These are phyloP conservation scores for Pandemis corylana DNA, from an alignment of 2,888 invertebrate genomes.

Conservation along the genomic window DNA sequence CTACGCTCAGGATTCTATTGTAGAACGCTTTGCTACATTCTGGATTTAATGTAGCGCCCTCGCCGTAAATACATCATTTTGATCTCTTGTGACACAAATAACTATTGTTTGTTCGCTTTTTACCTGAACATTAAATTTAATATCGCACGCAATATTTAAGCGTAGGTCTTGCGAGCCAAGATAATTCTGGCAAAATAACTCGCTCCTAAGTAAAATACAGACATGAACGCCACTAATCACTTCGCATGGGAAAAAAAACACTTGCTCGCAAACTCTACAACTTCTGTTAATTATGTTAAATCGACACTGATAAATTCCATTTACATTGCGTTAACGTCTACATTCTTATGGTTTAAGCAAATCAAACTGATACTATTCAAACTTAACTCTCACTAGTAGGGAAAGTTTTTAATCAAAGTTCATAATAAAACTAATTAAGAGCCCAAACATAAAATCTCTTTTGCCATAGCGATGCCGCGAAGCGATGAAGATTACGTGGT, in stretches of 20 bases:
- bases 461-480: neutral
- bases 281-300: conserved; percentile 8
- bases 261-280: neutral
- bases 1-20: too few relatives aligned
- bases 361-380: conserved; percentile 28
- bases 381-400: conserved; percentile 38
- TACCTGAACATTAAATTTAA: too few relatives aligned
- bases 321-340: conserved; percentile 21
- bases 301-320: conserved; percentile 36
- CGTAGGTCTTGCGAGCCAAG: too few relatives aligned
- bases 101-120: too few relatives aligned
- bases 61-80: too few relatives aligned
- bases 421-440: conserved; percentile 34
- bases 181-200: too few relatives aligned
- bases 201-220: too few relatives aligned
- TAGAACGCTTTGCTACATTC: too few relatives aligned
- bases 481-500: neutral
- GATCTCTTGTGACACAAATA: too few relatives aligned
- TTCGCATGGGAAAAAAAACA: neutral
- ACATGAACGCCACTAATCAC: too few relatives aligned
- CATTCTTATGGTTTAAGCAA: conserved; percentile 27
- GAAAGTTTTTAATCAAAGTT: conserved; percentile 40
- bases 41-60: too few relatives aligned
- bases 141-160: too few relatives aligned
- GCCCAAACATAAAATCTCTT: conserved; percentile 24